Conservation (phyloP, 2,113 vertebrate species). For the Actenoides hombroni region DNA sequence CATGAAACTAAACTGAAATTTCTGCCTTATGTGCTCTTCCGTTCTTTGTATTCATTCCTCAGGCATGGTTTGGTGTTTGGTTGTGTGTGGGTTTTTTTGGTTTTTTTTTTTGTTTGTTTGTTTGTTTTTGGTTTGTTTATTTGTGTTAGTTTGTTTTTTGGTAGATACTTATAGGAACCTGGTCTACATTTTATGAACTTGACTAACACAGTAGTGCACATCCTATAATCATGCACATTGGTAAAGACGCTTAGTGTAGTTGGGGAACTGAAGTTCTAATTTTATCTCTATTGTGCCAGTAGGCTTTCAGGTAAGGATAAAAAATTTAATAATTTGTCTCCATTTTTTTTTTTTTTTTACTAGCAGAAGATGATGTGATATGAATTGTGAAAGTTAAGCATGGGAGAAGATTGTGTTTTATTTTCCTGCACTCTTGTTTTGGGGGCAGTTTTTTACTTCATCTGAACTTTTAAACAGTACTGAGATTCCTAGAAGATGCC, state of each 20-base stretch:
- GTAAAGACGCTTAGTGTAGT: not conserved
- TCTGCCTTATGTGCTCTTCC: not conserved
- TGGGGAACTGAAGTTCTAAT: not conserved
- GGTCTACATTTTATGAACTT: not conserved
- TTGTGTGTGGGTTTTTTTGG: not conserved
- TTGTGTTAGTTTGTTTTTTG: too few relatives aligned
- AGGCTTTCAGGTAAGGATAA: not conserved
- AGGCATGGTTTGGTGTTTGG: too few relatives aligned
- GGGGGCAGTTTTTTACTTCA: not conserved
- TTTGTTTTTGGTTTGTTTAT: not conserved
- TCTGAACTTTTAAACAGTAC: not conserved
- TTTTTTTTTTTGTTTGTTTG: not conserved
- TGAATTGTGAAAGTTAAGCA: not conserved
- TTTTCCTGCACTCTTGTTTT: not conserved
- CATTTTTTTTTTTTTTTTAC: not conserved
- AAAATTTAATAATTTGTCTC: not conserved
- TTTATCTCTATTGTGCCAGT: not conserved
- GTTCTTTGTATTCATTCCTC: not conserved
- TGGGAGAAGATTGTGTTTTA: not conserved
- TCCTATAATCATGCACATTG: fast-evolving
- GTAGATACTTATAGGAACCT: not conserved
- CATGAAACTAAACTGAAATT: not conserved
- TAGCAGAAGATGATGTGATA: fast-evolving
- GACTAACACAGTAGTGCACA: not conserved
- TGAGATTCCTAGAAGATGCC: not conserved